Conservation (phyloP, 1,140 invertebrate genomes). For the Ceratina calcarata region DNA sequence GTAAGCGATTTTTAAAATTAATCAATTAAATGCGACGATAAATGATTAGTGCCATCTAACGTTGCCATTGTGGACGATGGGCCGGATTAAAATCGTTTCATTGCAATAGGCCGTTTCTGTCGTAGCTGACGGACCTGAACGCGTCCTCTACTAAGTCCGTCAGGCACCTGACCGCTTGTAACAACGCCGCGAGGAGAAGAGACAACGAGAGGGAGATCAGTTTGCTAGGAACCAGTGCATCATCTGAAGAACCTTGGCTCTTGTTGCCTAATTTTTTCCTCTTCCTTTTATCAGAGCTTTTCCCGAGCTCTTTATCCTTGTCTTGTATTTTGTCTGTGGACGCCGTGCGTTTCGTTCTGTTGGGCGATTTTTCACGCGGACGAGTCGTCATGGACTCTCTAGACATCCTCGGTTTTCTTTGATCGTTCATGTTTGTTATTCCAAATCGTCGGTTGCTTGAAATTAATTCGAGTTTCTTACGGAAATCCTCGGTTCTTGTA, state of each 20-base stretch:
- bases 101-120: constrained; percentile 67
- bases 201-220: constrained; percentile 78
- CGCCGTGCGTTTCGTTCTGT: neutral
- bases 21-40: no score
- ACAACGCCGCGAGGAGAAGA: constrained; percentile 76
- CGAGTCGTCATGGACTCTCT: constrained; percentile 21
- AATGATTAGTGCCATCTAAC: constrained; percentile 28
- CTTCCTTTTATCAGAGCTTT: constrained; percentile 59
- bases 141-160: constrained; percentile 77
- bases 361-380: constrained; percentile 38
- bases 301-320: constrained; percentile 34
- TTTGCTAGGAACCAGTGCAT: constrained; percentile 75
- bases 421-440: no score
- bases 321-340: constrained; percentile 31
- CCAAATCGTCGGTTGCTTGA: constrained; percentile 46
- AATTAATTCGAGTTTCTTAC: constrained; percentile 62
- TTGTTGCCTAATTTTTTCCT: constrained; percentile 60
- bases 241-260: constrained; percentile 53
- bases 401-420: constrained; percentile 6
- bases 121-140: constrained; percentile 70
- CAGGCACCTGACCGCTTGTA: constrained; percentile 78
- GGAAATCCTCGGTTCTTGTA: constrained; percentile 66
- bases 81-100: constrained; percentile 34
- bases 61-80: neutral
- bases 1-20: no score